Evolutionary conservation across 2,113 vertebrate genomes (phyloP).

Genomic region (Catharus bicknelli): DNA sequence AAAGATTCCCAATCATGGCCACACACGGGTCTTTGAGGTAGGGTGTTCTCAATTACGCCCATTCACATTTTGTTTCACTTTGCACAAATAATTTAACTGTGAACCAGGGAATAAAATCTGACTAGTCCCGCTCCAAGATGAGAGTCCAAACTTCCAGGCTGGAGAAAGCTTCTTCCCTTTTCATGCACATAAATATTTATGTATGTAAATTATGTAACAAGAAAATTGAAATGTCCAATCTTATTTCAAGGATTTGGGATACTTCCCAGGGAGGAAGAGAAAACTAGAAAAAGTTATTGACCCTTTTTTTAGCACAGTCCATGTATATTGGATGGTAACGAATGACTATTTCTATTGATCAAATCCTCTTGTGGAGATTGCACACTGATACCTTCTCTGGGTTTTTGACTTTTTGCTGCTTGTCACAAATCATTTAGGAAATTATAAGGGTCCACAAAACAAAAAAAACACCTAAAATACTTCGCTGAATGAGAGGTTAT

Average conservation of each 20-base stretch:
- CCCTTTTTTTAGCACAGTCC: neutral
- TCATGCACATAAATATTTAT: neutral
- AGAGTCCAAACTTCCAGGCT: fast-evolving
- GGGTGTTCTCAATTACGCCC: neutral
- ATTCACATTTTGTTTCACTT: neutral
- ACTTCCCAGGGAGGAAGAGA: neutral
- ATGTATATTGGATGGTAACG: neutral
- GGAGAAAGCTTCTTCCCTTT: neutral
- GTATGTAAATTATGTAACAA: neutral
- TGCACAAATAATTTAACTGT: neutral
- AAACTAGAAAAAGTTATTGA: neutral
- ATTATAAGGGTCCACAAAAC: neutral
- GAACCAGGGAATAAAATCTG: neutral
- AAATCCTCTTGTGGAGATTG: neutral
- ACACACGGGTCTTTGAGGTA: neutral
- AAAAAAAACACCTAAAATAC: neutral
- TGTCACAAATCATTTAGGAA: neutral
- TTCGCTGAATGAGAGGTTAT: neutral
- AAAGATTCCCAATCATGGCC: neutral
- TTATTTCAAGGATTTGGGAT: neutral
- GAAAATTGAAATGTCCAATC: neutral
- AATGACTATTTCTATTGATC: neutral
- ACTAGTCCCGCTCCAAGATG: neutral
- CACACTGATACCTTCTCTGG: neutral
- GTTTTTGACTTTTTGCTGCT: neutral